Percentiles rank a stretch among this genome's conserved stretches.
These are phyloP conservation scores for Caerostris extrusa DNA, from an alignment of 1,140 invertebrate genomes.

Conservation along the genomic window DNA sequence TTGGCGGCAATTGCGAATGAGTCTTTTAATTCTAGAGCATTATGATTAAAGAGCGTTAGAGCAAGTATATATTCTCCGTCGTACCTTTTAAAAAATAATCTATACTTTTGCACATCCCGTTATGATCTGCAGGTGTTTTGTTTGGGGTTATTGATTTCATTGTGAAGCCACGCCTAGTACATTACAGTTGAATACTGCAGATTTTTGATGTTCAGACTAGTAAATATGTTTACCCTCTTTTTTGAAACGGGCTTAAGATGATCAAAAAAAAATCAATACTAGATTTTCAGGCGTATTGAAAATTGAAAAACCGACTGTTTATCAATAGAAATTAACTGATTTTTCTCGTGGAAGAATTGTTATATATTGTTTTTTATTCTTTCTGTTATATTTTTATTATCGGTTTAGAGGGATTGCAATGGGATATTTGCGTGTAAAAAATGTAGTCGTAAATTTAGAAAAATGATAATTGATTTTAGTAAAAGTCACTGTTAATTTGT, in stretches of 20 bases:
- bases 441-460: no score
- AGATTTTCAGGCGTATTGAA: neutral
- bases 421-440: no score
- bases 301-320: neutral
- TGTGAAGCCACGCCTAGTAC: neutral
- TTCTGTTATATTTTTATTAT: no score
- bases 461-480: no score
- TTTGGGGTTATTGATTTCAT: constrained; percentile 1
- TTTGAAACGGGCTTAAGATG: neutral
- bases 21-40: neutral
- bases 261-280: neutral
- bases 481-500: no score
- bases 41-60: constrained; percentile 1
- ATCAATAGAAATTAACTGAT: neutral
- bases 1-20: neutral
- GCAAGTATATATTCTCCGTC: neutral
- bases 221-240: neutral
- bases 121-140: constrained; percentile 26
- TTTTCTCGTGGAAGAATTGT: no score
- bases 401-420: no score
- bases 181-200: neutral
- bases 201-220: neutral
- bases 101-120: constrained; percentile 13
- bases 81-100: constrained; percentile 25
- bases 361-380: no score